Conservation (phyloP, 2,888 invertebrate species). For the Melangyna quadrimaculata region DNA sequence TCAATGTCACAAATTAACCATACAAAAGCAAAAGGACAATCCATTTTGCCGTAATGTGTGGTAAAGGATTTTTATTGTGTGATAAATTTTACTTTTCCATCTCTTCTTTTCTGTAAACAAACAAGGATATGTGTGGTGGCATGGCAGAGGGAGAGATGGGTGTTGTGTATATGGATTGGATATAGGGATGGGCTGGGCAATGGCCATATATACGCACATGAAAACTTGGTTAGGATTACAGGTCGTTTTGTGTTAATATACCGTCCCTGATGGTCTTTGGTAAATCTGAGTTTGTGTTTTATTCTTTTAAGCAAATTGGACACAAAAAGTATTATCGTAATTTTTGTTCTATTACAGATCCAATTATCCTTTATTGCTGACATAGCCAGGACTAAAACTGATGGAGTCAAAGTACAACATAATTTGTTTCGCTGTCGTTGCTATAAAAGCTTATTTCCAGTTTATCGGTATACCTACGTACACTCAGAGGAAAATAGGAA, state of each 20-base stretch:
- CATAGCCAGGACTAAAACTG: conserved; percentile 21
- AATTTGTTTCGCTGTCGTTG: conserved; percentile 28
- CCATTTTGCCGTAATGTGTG: conserved; percentile 70
- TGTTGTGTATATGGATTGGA: background rate
- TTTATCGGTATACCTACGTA: background rate
- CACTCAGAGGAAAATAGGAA: background rate
- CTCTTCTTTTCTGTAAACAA: conserved; percentile 6
- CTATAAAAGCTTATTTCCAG: background rate
- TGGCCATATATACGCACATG: conserved; percentile 48
- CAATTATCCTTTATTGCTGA: conserved; percentile 66
- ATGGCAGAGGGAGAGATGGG: background rate
- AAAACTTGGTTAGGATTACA: conserved; percentile 65
- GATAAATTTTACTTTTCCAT: conserved; percentile 62
- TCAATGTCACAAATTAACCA: conserved; percentile 50
- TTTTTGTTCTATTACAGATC: conserved; percentile 54
- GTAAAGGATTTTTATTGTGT: conserved; percentile 71
- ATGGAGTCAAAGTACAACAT: conserved; percentile 26
- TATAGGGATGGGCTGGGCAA: background rate
- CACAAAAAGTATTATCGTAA: conserved; percentile 58
- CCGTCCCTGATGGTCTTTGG: conserved; percentile 18
- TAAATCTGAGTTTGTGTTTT: conserved; percentile 40
- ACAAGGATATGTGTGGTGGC: conserved; percentile 5
- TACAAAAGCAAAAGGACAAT: conserved; percentile 65
- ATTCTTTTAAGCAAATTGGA: conserved; percentile 66
- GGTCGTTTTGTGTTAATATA: conserved; percentile 51